Conservation (phyloP, 2,113 vertebrate species). For the Aspiorhynchus laticeps region DNA sequence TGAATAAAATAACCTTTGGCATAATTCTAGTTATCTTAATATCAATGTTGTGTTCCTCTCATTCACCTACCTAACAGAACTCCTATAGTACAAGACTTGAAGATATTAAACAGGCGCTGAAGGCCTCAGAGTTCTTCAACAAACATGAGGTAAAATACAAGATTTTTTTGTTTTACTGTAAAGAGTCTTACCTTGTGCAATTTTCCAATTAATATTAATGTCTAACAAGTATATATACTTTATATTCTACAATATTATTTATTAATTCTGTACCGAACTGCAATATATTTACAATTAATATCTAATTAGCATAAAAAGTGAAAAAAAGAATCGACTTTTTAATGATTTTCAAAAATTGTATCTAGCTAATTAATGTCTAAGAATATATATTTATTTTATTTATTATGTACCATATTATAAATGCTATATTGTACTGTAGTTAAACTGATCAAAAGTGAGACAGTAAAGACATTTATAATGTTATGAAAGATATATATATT, state of each 20-base stretch:
- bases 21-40: constrained; percentile 11
- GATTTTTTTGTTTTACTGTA: too few relatives aligned
- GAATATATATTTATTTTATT: not conserved
- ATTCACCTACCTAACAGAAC: constrained; percentile 72
- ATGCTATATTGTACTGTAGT: not conserved
- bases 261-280: too few relatives aligned
- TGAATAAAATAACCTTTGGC: not conserved
- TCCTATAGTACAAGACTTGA: constrained; percentile 87
- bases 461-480: not conserved
- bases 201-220: not conserved
- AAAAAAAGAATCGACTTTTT: not conserved
- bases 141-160: constrained; percentile 86
- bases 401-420: not conserved
- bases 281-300: not conserved
- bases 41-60: constrained; percentile 25
- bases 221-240: not conserved
- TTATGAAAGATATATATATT: not conserved
- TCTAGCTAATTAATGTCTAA: not conserved
- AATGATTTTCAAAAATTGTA: not conserved
- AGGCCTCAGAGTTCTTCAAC: constrained; percentile 90
- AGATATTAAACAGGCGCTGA: constrained; percentile 86
- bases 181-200: not conserved
- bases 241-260: too few relatives aligned
- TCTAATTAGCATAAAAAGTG: not conserved
- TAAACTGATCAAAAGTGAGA: too few relatives aligned